These are phyloP conservation scores for Nomada fucata DNA, from an alignment of 2,888 invertebrate species.

Conservation along the genomic window DNA sequence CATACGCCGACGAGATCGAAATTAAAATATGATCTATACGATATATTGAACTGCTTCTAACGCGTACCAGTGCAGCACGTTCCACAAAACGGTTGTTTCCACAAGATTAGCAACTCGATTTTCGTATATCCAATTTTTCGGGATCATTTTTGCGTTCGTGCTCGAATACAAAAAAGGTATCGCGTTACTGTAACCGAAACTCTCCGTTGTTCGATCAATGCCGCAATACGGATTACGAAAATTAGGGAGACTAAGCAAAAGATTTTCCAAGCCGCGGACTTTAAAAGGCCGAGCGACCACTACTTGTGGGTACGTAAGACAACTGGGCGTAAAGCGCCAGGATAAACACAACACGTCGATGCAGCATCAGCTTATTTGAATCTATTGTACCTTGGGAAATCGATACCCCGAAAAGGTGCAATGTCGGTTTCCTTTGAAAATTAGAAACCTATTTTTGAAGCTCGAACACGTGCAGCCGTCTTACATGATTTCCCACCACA, in stretches of 20 bases:
- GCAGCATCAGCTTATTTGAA: constrained; percentile 44
- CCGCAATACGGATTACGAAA: constrained; percentile 55
- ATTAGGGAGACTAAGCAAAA: constrained; percentile 42
- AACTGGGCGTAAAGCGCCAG: constrained; percentile 65
- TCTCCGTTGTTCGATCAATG: constrained; percentile 28
- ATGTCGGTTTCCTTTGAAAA: constrained; percentile 67
- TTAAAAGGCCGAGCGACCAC: constrained; percentile 39
- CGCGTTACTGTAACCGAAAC: constrained; percentile 57
- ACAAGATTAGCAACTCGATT: constrained; percentile 3
- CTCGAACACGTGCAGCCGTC: constrained; percentile 25
- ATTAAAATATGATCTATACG: too few relatives aligned
- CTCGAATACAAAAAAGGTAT: constrained; percentile 42
- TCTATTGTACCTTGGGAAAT: constrained; percentile 60
- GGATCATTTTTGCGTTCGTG: constrained; percentile 1
- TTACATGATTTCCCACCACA: constrained; percentile 2
- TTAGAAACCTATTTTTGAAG: constrained; percentile 62
- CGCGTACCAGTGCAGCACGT: too few relatives aligned
- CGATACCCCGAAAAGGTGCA: constrained; percentile 67
- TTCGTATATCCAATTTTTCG: neutral
- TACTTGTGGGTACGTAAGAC: constrained; percentile 39
- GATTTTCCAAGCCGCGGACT: constrained; percentile 43
- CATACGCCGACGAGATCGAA: too few relatives aligned
- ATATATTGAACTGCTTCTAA: too few relatives aligned
- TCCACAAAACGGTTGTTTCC: too few relatives aligned
- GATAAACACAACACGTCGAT: constrained; percentile 55